Conservation (phyloP, 1,140 invertebrate species). For the Triops longicaudatus region DNA sequence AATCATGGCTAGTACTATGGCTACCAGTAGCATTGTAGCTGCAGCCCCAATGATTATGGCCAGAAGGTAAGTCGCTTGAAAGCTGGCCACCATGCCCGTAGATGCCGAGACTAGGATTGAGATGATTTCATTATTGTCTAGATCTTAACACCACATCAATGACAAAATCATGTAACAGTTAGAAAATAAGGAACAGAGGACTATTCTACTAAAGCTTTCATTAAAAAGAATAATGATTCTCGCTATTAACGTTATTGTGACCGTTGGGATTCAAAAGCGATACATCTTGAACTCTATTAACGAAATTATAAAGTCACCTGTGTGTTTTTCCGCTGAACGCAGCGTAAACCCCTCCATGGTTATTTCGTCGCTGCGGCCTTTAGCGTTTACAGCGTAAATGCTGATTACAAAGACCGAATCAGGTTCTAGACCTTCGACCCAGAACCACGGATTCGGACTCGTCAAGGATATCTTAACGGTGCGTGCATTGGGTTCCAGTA, state of each 20-base stretch:
- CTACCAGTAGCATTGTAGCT: neutral
- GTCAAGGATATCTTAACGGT: slow-evolving; percentile 28
- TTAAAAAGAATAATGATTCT: too few relatives aligned
- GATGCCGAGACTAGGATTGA: neutral
- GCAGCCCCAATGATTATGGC: neutral
- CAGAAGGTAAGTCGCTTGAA: neutral
- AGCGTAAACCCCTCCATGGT: slow-evolving; percentile 65
- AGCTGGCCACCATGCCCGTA: neutral
- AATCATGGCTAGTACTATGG: neutral
- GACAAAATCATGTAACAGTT: too few relatives aligned
- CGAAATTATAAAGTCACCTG: slow-evolving; percentile 52
- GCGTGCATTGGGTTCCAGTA: slow-evolving; percentile 35
- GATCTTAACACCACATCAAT: too few relatives aligned
- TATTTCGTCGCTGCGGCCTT: slow-evolving; percentile 72
- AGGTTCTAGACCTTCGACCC: slow-evolving; percentile 36
- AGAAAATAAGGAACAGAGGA: too few relatives aligned
- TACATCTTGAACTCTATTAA: too few relatives aligned
- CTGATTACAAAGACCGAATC: slow-evolving; percentile 55
- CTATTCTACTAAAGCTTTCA: too few relatives aligned
- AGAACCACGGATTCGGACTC: slow-evolving; percentile 33
- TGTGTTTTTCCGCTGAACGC: slow-evolving; percentile 71
- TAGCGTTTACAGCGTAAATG: slow-evolving; percentile 73
- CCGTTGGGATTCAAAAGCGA: too few relatives aligned
- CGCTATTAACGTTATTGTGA: too few relatives aligned
- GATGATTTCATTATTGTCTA: too few relatives aligned